phyloP scores from a whole-genome alignment of 2,797 vertebrate genomes.

The Centropyge bicolor region DNA sequence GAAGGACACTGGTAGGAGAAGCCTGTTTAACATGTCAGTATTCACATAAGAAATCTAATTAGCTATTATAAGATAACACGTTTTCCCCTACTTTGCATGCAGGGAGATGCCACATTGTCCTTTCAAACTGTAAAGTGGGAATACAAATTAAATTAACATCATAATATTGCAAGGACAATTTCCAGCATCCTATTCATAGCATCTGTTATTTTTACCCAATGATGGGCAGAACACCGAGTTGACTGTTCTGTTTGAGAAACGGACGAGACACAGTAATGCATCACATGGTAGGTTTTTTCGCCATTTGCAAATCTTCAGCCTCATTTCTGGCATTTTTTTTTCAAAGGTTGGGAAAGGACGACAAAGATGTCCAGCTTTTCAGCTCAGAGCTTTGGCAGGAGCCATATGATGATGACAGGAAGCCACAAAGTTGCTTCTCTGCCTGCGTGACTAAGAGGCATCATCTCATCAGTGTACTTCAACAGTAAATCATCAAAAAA shows the following conservation, averaged over 20 bases:
- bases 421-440: constrained; percentile 42
- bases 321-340: constrained; percentile 38
- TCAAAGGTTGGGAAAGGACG: constrained; percentile 56
- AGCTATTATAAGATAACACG: constrained; percentile 67
- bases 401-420: constrained; percentile 28
- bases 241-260: constrained; percentile 43
- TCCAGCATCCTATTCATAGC: constrained; percentile 58
- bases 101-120: constrained; percentile 63
- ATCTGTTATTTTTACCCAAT: constrained; percentile 46
- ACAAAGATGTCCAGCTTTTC: constrained; percentile 51
- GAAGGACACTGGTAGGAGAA: constrained; percentile 77
- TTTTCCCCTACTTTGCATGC: constrained; percentile 70
- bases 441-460: constrained; percentile 37
- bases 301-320: constrained; percentile 38
- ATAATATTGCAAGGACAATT: constrained; percentile 69
- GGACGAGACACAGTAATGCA: constrained; percentile 29
- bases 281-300: constrained; percentile 6
- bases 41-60: constrained; percentile 78
- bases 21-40: constrained; percentile 73
- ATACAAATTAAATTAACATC: constrained; percentile 77
- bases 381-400: constrained; percentile 45
- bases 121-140: constrained; percentile 62
- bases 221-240: constrained; percentile 25
- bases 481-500: constrained; percentile 34
- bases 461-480: constrained; percentile 28